phyloP scores from a whole-genome alignment of 2,797 vertebrate species.

The Chanos chanos region DNA sequence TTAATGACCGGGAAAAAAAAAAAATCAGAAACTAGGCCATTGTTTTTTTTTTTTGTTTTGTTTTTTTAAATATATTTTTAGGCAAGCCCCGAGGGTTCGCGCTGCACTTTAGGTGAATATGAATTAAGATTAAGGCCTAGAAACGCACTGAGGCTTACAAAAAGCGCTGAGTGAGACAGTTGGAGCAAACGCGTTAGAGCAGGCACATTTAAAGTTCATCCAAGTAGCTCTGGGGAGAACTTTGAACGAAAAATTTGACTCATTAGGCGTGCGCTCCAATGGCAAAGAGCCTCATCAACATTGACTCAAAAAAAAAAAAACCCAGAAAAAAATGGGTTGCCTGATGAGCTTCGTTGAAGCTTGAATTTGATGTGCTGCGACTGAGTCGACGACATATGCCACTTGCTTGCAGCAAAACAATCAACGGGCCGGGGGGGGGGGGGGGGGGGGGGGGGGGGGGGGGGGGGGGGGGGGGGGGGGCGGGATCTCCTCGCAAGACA shows the following conservation, averaged over 20 bases:
- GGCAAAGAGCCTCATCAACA: background rate
- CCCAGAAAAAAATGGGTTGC: no score
- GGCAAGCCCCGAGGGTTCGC: conserved; percentile 15
- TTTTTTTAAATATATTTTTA: conserved; percentile 6
- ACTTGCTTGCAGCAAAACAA: conserved; percentile 35
- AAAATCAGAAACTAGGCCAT: background rate
- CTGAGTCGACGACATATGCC: background rate
- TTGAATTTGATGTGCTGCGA: no score
- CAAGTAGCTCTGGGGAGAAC: background rate
- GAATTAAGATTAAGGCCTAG: conserved; percentile 40
- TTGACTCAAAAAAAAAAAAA: conserved; percentile 13
- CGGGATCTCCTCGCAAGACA: conserved; percentile 20
- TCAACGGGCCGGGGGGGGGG: conserved; percentile 38
- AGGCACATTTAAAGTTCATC: conserved; percentile 17
- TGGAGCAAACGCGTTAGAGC: background rate
- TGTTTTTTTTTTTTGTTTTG: background rate
- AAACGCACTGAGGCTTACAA: conserved; percentile 46
- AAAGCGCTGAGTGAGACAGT: conserved; percentile 36
- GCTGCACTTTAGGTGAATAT: conserved; percentile 41
- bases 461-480: background rate
- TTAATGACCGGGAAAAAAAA: background rate
- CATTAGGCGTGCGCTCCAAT: conserved; percentile 1
- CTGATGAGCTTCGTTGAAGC: no score
- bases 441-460: conserved; percentile 20
- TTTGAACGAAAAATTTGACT: conserved; percentile 4